These are phyloP conservation scores for Cyphomyrus plagiostoma DNA, from an alignment of 2,113 vertebrate genomes.

Conservation along the genomic window DNA sequence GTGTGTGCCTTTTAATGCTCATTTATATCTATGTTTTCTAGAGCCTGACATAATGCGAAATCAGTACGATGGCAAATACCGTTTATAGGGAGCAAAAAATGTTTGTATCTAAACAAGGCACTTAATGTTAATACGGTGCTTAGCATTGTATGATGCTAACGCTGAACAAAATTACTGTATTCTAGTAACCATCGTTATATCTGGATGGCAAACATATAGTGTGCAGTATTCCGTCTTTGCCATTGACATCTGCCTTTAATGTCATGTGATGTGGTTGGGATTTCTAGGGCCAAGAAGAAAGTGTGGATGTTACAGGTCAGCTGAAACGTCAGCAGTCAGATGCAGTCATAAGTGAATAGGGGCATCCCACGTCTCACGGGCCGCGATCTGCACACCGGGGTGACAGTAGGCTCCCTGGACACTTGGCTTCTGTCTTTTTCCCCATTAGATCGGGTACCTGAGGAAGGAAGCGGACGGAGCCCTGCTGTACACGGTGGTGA, in stretches of 20 bases:
- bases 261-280: neutral
- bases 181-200: neutral
- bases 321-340: neutral
- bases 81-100: neutral
- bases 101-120: neutral
- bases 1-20: neutral
- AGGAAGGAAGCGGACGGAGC: slow-evolving; percentile 76
- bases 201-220: neutral
- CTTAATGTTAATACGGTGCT: neutral
- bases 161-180: neutral
- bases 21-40: neutral
- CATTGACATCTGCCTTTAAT: neutral
- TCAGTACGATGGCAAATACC: neutral
- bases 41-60: neutral
- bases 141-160: neutral
- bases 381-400: neutral
- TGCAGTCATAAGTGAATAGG: neutral
- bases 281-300: neutral
- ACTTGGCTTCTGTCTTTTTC: slow-evolving; percentile 17
- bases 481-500: slow-evolving; percentile 85
- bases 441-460: slow-evolving; percentile 83
- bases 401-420: neutral
- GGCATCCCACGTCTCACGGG: neutral
- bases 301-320: neutral
- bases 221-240: neutral